Conservation (phyloP, 1,140 invertebrate species). For the Laodelphax striatellus region DNA sequence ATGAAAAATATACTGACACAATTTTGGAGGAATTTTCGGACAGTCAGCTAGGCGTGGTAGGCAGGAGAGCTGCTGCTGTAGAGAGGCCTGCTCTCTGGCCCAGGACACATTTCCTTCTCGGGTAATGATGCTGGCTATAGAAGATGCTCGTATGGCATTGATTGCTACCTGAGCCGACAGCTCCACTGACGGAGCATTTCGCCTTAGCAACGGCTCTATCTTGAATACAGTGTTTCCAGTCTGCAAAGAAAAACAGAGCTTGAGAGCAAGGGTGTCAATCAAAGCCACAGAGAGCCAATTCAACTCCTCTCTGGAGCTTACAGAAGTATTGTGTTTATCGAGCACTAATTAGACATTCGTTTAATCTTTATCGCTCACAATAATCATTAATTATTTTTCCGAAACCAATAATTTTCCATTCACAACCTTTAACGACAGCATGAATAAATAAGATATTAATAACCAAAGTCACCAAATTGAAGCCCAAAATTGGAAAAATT, state of each 20-base stretch:
- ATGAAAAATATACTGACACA: slow-evolving; percentile 19
- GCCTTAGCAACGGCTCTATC: slow-evolving; percentile 27
- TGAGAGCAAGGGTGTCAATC: no score
- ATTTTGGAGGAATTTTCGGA: slow-evolving; percentile 20
- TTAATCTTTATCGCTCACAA: no score
- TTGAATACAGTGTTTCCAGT: slow-evolving; percentile 18
- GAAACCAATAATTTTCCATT: no score
- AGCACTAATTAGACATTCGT: no score
- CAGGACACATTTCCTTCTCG: not conserved
- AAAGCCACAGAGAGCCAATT: no score
- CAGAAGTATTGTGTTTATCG: no score
- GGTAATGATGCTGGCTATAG: slow-evolving; percentile 9
- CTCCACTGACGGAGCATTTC: slow-evolving; percentile 27
- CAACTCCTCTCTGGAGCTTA: no score
- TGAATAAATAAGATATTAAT: no score
- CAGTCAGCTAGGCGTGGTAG: slow-evolving; percentile 16
- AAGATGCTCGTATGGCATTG: slow-evolving; percentile 19
- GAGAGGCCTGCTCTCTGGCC: not conserved
- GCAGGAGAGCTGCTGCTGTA: not conserved
- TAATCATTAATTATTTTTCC: no score
- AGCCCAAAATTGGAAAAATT: no score
- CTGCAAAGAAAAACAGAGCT: not conserved
- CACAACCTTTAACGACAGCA: no score
- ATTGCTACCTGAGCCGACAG: slow-evolving; percentile 23
- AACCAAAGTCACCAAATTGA: no score